Evolutionary conservation across 1,140 invertebrate genomes (phyloP).

Genomic region (Lamellibrachia luymesi): DNA sequence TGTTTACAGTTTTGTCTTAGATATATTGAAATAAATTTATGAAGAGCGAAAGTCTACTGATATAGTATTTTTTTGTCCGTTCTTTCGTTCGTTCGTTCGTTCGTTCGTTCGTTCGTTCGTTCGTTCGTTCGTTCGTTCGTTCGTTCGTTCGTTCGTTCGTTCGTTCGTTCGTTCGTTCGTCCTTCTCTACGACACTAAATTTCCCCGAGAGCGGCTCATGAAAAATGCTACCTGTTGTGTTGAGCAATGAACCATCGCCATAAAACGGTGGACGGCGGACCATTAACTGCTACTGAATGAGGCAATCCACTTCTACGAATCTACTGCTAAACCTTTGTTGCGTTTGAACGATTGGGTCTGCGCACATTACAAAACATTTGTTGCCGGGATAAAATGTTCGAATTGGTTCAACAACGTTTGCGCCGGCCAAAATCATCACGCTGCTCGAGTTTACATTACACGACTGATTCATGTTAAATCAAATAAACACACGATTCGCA

Average conservation of each 20-base stretch:
- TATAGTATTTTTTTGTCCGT: not conserved
- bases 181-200: not conserved
- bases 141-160: not conserved
- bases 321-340: no score
- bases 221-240: not conserved
- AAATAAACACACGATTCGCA: no score
- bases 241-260: no score
- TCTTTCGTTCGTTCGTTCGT: not conserved
- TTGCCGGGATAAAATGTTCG: no score
- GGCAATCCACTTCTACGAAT: not conserved
- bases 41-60: not conserved
- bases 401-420: no score
- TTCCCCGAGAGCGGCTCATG: not conserved
- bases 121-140: no score
- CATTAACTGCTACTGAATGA: not conserved
- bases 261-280: no score
- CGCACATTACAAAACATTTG: no score
- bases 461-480: no score
- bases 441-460: no score
- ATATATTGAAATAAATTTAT: not conserved
- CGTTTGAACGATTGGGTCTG: no score
- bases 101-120: not conserved
- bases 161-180: not conserved
- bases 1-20: not conserved
- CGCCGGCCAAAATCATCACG: no score